phyloP scores from a whole-genome alignment of 2,888 invertebrate species.

The Cantharis rufa region DNA sequence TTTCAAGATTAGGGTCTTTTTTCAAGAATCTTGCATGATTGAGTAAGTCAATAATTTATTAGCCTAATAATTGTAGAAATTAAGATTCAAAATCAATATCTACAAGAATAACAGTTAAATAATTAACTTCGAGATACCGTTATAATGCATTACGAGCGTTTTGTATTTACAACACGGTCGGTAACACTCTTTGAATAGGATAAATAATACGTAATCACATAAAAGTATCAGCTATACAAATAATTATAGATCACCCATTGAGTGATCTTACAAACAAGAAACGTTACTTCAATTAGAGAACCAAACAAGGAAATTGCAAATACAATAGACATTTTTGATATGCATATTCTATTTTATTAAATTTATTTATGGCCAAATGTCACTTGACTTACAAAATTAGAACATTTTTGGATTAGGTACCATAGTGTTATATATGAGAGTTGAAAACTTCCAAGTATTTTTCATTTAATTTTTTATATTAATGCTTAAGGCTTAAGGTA shows the following conservation, averaged over 20 bases:
- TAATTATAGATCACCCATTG: not conserved
- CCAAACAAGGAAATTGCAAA: not conserved
- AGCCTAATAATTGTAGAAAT: not conserved
- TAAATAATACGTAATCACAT: not conserved
- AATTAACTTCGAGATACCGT: not conserved
- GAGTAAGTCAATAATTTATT: not conserved
- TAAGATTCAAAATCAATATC: not conserved
- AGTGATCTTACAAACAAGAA: not conserved
- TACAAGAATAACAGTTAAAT: not conserved
- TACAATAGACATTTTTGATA: constrained; percentile 5
- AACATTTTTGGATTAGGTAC: not conserved
- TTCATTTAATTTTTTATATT: not conserved
- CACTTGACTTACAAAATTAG: too few species aligned
- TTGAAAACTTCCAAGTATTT: not conserved
- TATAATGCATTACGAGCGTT: not conserved
- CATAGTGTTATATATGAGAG: too few species aligned
- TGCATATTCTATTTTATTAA: not conserved
- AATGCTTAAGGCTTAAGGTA: not conserved
- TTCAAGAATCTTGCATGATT: not conserved
- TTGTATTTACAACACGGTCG: not conserved
- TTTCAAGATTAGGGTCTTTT: not conserved
- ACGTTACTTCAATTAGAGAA: constrained; percentile 6
- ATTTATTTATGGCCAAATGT: not conserved
- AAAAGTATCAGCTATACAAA: not conserved
- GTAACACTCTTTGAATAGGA: not conserved